Evolutionary conservation across 2,113 vertebrate species (phyloP).

Genomic region (Pungitius pungitius): DNA sequence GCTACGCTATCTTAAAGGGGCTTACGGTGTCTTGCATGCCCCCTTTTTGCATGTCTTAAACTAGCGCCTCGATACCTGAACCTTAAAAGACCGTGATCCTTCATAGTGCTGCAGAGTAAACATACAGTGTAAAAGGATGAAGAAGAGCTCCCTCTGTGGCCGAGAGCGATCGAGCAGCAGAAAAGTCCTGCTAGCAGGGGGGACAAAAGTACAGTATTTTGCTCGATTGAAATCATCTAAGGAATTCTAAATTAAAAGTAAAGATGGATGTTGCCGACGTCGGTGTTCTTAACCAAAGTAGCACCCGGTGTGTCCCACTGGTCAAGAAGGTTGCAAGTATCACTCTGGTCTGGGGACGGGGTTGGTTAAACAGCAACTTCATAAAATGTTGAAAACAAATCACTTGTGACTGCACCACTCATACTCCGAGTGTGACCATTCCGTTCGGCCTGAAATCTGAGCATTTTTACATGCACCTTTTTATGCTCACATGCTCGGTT

Average conservation of each 20-base stretch:
- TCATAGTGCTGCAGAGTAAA: background rate
- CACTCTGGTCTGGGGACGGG: background rate
- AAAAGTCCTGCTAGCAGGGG: background rate
- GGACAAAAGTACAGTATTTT: no score
- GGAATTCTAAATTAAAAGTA: background rate
- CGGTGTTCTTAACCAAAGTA: background rate
- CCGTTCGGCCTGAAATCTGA: constrained; percentile 16
- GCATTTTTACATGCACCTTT: constrained; percentile 35
- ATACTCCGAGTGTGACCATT: background rate
- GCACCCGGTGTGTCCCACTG: background rate
- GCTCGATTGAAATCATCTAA: background rate
- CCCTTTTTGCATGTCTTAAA: background rate
- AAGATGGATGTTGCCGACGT: background rate
- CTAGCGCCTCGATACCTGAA: background rate
- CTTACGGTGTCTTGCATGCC: background rate
- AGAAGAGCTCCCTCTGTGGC: constrained; percentile 40
- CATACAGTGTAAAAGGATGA: constrained; percentile 8
- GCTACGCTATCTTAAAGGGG: background rate
- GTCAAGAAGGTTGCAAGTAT: background rate
- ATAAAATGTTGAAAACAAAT: background rate
- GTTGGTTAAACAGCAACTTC: constrained; percentile 3
- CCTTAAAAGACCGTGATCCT: background rate
- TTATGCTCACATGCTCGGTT: constrained; percentile 31
- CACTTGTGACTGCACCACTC: constrained; percentile 17
- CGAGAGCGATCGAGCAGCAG: no score